phyloP scores from a whole-genome alignment of 2,888 invertebrate genomes.

The Eilema griseolum region DNA sequence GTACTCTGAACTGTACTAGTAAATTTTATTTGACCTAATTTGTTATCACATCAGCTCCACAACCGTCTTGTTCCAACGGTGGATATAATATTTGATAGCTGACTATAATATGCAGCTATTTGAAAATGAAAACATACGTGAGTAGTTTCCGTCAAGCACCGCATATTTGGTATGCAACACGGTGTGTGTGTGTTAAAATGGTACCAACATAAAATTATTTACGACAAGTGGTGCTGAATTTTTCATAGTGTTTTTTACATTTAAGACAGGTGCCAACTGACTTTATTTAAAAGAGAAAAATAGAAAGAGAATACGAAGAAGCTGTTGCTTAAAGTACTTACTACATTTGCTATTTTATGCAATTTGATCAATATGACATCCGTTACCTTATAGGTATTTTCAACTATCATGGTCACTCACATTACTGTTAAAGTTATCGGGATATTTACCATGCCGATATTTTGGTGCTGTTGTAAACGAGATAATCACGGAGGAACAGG shows the following conservation, averaged over 20 bases:
- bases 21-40: not conserved
- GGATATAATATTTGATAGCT: constrained; percentile 35
- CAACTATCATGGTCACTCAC: too few species aligned
- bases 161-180: not conserved
- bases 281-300: not conserved
- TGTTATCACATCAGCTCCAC: constrained; percentile 19
- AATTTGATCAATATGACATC: too few species aligned
- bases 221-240: not conserved
- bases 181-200: not conserved
- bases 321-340: too few species aligned
- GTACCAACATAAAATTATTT: not conserved
- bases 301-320: too few species aligned
- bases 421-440: too few species aligned
- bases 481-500: too few species aligned
- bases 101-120: constrained; percentile 38
- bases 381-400: too few species aligned
- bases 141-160: not conserved
- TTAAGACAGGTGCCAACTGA: not conserved
- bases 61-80: constrained; percentile 37
- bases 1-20: too few species aligned
- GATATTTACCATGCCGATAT: too few species aligned
- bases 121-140: constrained; percentile 33
- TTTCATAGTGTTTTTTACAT: not conserved
- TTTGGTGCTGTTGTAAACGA: too few species aligned
- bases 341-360: too few species aligned